A percentile compares a stretch with the other conserved stretches of the same genome.
Conservation (phyloP, 2,888 invertebrate species). For the Dexiosoma caninum region DNA sequence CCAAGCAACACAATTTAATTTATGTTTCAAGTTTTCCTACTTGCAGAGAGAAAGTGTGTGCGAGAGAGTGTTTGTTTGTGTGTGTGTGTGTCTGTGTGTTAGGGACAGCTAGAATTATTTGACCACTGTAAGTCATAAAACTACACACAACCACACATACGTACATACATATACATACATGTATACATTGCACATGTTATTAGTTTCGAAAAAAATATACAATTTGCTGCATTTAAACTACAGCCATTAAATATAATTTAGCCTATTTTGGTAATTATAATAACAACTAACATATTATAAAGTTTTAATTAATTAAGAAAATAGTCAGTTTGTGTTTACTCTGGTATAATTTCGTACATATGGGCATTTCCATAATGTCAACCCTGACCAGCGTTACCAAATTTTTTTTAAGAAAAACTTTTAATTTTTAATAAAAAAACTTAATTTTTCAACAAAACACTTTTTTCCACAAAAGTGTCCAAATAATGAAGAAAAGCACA, state of each 20-base stretch:
- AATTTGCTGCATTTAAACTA: constrained; percentile 11
- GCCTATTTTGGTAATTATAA: not conserved
- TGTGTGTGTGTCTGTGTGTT: not conserved
- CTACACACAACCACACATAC: not conserved
- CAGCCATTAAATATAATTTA: constrained; percentile 28
- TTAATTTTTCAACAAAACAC: too few species aligned
- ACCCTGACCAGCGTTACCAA: too few species aligned
- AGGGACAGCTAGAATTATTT: constrained; percentile 14
- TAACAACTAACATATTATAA: not conserved
- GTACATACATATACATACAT: too few species aligned
- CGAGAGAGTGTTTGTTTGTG: not conserved
- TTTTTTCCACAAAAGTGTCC: too few species aligned
- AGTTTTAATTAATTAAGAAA: too few species aligned
- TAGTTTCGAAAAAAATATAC: not conserved
- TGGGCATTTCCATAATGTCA: too few species aligned
- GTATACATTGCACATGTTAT: not conserved
- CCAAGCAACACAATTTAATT: constrained; percentile 22
- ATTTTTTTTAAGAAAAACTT: too few species aligned
- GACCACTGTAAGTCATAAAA: constrained; percentile 36
- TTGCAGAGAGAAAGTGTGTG: too few species aligned
- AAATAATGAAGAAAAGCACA: too few species aligned
- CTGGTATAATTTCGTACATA: too few species aligned
- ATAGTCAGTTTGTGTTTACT: too few species aligned
- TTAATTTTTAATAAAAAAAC: too few species aligned
- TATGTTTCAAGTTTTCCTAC: constrained; percentile 2